Evolutionary conservation across 2,797 vertebrate genomes (phyloP).

Genomic region (Pyrocephalus nanus): DNA sequence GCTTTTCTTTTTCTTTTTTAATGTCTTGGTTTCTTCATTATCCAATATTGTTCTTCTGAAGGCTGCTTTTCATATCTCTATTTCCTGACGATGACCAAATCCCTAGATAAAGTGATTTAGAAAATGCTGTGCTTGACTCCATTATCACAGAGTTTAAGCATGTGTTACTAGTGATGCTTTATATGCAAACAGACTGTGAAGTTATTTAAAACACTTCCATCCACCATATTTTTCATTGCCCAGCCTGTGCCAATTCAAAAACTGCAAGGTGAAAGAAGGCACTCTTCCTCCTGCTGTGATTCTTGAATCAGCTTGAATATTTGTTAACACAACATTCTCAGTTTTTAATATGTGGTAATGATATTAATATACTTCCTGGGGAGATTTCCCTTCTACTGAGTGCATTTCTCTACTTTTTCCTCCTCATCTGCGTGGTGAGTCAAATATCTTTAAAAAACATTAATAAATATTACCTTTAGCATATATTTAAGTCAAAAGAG

Average conservation of each 20-base stretch:
- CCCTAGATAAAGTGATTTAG: neutral
- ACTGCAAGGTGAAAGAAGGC: neutral
- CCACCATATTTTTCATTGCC: neutral
- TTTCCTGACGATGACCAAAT: neutral
- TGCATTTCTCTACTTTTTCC: neutral
- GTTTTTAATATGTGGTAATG: neutral
- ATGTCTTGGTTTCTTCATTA: neutral
- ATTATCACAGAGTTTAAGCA: neutral
- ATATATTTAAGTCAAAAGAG: constrained; percentile 83
- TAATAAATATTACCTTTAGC: constrained; percentile 81
- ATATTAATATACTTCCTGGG: constrained; percentile 70
- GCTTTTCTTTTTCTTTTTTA: neutral
- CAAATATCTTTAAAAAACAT: constrained; percentile 80
- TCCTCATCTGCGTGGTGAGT: constrained; percentile 67
- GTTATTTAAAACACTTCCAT: neutral
- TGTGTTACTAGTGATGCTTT: neutral
- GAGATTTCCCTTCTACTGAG: constrained; percentile 80
- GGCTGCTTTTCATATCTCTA: neutral
- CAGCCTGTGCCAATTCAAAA: neutral
- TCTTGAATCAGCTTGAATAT: neutral
- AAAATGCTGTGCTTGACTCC: neutral
- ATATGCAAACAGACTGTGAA: neutral
- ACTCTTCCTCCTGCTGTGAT: neutral
- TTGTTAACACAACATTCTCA: neutral
- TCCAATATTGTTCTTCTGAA: neutral